Percentiles rank a stretch among this genome's conserved stretches.
These are phyloP conservation scores for Matsumyia berberina DNA, from an alignment of 2,888 invertebrate species.

Conservation along the genomic window DNA sequence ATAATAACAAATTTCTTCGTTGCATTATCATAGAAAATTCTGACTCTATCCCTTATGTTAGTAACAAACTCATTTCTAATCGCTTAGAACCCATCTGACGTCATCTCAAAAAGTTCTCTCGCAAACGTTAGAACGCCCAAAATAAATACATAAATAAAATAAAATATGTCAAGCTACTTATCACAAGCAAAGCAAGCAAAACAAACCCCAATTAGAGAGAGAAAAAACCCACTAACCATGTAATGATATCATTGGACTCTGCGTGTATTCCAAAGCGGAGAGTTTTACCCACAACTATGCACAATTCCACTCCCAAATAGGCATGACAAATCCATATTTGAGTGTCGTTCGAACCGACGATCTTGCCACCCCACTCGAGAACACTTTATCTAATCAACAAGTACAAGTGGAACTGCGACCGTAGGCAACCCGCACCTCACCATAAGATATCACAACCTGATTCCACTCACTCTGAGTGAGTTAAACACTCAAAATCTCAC, in stretches of 20 bases:
- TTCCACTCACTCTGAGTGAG: conserved; percentile 62
- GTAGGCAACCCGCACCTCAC: conserved; percentile 5
- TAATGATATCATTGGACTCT: conserved; percentile 59
- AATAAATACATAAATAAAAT: background rate
- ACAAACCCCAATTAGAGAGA: conserved; percentile 16
- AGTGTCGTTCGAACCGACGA: conserved; percentile 43
- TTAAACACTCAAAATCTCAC: conserved; percentile 26
- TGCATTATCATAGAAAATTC: too few relatives aligned
- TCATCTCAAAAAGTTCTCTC: background rate
- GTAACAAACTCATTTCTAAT: too few relatives aligned
- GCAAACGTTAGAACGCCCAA: background rate
- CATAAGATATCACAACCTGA: conserved; percentile 9
- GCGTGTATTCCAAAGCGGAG: background rate
- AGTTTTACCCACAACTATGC: conserved; percentile 26
- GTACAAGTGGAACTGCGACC: conserved; percentile 21
- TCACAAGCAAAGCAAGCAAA: conserved; percentile 20
- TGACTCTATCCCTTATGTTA: too few relatives aligned
- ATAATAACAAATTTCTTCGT: too few relatives aligned
- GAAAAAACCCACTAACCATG: conserved; percentile 17
- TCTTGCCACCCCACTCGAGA: conserved; percentile 35
- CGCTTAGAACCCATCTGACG: background rate
- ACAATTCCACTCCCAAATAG: conserved; percentile 15
- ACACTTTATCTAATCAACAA: conserved; percentile 67
- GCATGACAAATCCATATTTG: conserved; percentile 47
- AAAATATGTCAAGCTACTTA: conserved; percentile 17